Percentiles rank a stretch among this genome's conserved stretches.
Conservation (phyloP, 2,888 invertebrate genomes). For the Drosophila picticornis region DNA sequence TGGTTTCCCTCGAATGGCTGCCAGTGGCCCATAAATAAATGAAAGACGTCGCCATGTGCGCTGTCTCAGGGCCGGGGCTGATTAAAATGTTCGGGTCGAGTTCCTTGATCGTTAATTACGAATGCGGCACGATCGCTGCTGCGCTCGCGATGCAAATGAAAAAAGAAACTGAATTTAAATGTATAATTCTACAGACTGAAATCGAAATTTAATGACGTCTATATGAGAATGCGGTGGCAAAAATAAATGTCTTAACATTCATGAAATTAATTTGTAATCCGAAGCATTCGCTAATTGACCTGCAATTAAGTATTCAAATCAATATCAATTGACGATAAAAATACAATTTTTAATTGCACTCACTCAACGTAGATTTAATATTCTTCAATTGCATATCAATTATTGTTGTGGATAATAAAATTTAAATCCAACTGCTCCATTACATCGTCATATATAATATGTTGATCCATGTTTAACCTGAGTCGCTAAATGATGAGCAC, state of each 20-base stretch:
- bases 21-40: conserved; percentile 61
- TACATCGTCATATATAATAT: conserved; percentile 11
- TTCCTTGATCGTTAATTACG: conserved; percentile 71
- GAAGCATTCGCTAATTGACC: conserved; percentile 54
- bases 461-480: conserved; percentile 27
- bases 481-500: conserved; percentile 48
- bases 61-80: conserved; percentile 40
- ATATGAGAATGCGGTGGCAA: conserved; percentile 34
- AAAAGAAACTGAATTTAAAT: conserved; percentile 59
- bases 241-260: conserved; percentile 19
- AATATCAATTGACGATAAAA: conserved; percentile 7
- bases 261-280: conserved; percentile 45
- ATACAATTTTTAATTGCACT: neutral
- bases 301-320: conserved; percentile 25
- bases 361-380: neutral
- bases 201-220: conserved; percentile 63
- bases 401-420: neutral
- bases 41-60: conserved; percentile 55
- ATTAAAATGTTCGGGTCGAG: conserved; percentile 73
- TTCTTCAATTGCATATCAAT: neutral
- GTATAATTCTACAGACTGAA: conserved; percentile 58
- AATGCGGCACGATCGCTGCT: conserved; percentile 41
- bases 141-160: conserved; percentile 33
- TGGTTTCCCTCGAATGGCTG: conserved; percentile 54
- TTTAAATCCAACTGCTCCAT: conserved; percentile 22